phyloP scores from a whole-genome alignment of 2,797 vertebrate species.

The Borostomias antarcticus region DNA sequence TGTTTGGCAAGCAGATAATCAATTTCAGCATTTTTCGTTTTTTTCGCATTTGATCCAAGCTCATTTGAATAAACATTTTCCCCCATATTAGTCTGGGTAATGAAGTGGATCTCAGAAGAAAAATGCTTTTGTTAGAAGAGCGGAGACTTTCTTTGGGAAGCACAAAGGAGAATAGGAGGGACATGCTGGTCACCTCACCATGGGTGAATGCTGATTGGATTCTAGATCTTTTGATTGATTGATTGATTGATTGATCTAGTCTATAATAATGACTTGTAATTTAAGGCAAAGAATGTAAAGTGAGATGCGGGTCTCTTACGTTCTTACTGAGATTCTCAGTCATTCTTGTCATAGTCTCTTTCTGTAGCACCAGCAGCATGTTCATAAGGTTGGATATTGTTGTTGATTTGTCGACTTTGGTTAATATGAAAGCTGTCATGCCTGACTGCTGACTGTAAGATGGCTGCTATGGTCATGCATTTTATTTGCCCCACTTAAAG shows the following conservation, averaged over 20 bases:
- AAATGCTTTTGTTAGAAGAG: conserved; percentile 68
- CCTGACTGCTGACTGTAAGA: background rate
- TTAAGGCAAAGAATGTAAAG: background rate
- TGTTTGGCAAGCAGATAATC: conserved; percentile 60
- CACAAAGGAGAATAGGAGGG: conserved; percentile 44
- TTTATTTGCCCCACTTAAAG: conserved; percentile 17
- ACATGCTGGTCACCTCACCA: conserved; percentile 65
- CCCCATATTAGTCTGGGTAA: conserved; percentile 75
- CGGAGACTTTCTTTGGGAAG: no score
- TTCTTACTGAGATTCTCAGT: background rate
- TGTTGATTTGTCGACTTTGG: background rate
- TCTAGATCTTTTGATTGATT: no score
- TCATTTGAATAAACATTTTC: conserved; percentile 78
- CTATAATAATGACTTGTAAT: conserved; percentile 29
- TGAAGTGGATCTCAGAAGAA: conserved; percentile 72
- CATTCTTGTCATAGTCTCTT: conserved; percentile 1
- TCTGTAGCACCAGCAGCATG: background rate
- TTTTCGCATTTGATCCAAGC: conserved; percentile 66
- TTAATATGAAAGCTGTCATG: conserved; percentile 3
- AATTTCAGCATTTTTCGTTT: conserved; percentile 64
- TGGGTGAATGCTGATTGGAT: conserved; percentile 60
- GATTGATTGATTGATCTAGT: no score
- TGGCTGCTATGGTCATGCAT: conserved; percentile 2
- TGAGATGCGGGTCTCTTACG: background rate
- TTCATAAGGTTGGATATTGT: background rate